Evolutionary conservation across 2,888 invertebrate species (phyloP).

Genomic region (Coelinius sp.): DNA sequence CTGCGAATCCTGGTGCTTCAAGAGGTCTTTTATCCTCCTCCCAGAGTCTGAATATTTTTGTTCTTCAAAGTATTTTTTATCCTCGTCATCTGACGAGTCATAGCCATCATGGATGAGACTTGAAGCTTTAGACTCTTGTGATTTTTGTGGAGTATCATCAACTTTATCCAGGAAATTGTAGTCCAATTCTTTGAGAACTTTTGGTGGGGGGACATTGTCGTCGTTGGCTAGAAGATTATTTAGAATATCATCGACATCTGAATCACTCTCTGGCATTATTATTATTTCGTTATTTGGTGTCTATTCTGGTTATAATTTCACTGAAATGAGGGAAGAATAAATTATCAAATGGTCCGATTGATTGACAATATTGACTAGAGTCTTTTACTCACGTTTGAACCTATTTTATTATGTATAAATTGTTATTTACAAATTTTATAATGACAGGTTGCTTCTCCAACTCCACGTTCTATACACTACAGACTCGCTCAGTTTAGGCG

Average conservation of each 20-base stretch:
- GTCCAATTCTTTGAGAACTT: slow-evolving; percentile 52
- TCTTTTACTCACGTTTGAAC: no score
- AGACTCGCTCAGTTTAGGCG: no score
- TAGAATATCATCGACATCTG: slow-evolving; percentile 51
- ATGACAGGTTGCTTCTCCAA: no score
- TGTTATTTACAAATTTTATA: no score
- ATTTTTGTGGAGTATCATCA: slow-evolving; percentile 7
- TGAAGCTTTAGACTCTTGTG: neutral
- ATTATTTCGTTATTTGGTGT: neutral
- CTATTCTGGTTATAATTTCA: neutral
- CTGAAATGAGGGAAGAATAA: neutral
- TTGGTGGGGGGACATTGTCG: slow-evolving; percentile 34
- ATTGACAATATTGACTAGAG: no score
- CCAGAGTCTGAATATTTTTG: slow-evolving; percentile 82
- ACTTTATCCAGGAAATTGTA: slow-evolving; percentile 59
- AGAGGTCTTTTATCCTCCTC: slow-evolving; percentile 76
- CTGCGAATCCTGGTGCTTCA: slow-evolving; percentile 54
- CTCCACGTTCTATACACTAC: no score
- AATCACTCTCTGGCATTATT: slow-evolving; percentile 47
- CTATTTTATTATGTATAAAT: no score
- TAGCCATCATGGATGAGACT: slow-evolving; percentile 74
- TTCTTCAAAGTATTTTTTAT: slow-evolving; percentile 81
- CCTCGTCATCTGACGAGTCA: slow-evolving; percentile 89
- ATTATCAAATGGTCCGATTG: neutral
- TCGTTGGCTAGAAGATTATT: slow-evolving; percentile 53